phyloP scores from a whole-genome alignment of 2,888 invertebrate species.

The Hemithea aestivaria region DNA sequence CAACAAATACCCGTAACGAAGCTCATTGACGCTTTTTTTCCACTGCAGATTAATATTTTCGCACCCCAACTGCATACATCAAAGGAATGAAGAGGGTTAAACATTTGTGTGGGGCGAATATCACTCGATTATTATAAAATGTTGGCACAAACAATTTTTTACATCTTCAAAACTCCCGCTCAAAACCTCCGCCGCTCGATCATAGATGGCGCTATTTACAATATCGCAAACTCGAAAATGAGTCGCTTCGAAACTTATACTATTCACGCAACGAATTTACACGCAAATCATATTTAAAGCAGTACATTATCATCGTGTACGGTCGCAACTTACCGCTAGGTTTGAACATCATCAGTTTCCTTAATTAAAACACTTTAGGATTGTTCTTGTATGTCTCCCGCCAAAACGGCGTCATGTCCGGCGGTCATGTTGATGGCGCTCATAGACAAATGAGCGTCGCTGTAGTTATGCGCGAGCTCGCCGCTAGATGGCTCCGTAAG shows the following conservation, averaged over 20 bases:
- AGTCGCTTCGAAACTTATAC: conserved; percentile 48
- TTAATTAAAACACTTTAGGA: conserved; percentile 44
- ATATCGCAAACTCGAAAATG: too few species aligned
- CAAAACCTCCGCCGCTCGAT: conserved; percentile 54
- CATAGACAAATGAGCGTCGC: conserved; percentile 64
- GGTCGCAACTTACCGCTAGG: conserved; percentile 55
- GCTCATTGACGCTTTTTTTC: conserved; percentile 65
- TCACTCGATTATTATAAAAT: conserved; percentile 72
- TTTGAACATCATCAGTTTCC: conserved; percentile 78
- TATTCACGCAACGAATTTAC: conserved; percentile 47
- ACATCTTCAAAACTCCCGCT: conserved; percentile 40
- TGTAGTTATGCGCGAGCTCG: conserved; percentile 73
- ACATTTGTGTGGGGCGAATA: conserved; percentile 64
- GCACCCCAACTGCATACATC: conserved; percentile 72
- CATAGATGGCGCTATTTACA: conserved; percentile 73
- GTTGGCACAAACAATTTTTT: conserved; percentile 77
- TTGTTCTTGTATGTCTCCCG: conserved; percentile 55
- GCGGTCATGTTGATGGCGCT: conserved; percentile 76
- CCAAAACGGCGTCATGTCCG: conserved; percentile 73
- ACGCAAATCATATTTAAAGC: conserved; percentile 17
- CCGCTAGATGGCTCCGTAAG: conserved; percentile 68
- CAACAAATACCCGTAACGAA: conserved; percentile 71
- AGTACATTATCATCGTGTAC: conserved; percentile 48
- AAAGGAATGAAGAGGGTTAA: conserved; percentile 71
- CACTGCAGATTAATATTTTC: conserved; percentile 68